Evolutionary conservation across 2,113 vertebrate species (phyloP).

Genomic region (Pandion haliaetus): DNA sequence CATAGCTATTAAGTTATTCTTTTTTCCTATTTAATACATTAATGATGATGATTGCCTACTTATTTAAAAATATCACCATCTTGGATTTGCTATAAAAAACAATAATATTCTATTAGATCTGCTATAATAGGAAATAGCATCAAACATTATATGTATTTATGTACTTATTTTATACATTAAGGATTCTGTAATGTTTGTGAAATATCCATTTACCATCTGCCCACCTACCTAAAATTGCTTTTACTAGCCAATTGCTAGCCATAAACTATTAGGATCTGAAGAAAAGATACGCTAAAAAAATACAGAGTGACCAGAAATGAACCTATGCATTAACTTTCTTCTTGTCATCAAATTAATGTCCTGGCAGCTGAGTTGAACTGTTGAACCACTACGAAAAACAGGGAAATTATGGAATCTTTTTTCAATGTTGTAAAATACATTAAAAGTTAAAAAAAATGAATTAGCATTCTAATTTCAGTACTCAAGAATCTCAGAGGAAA

Average conservation of each 20-base stretch:
- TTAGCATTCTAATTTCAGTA: neutral
- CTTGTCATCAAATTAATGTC: neutral
- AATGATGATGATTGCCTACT: neutral
- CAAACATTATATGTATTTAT: neutral
- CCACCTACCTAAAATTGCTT: neutral
- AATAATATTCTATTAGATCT: neutral
- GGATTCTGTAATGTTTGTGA: neutral
- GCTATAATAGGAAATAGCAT: neutral
- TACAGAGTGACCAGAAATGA: neutral
- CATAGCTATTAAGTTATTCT: neutral
- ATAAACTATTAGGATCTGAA: neutral
- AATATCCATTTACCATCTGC: neutral
- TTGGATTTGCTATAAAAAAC: neutral
- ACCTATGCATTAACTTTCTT: neutral
- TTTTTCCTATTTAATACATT: neutral
- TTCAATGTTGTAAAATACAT: neutral
- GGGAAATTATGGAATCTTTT: neutral
- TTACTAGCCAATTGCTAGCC: neutral
- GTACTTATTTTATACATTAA: neutral
- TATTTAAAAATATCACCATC: neutral
- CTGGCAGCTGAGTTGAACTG: neutral
- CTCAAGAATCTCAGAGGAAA: neutral
- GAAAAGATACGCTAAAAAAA: neutral
- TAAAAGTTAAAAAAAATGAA: neutral
- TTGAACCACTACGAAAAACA: neutral